Percentiles rank a stretch among this genome's conserved stretches.
phyloP scores from a whole-genome alignment of 1,140 invertebrate genomes.

The Diabrotica undecimpunctata region DNA sequence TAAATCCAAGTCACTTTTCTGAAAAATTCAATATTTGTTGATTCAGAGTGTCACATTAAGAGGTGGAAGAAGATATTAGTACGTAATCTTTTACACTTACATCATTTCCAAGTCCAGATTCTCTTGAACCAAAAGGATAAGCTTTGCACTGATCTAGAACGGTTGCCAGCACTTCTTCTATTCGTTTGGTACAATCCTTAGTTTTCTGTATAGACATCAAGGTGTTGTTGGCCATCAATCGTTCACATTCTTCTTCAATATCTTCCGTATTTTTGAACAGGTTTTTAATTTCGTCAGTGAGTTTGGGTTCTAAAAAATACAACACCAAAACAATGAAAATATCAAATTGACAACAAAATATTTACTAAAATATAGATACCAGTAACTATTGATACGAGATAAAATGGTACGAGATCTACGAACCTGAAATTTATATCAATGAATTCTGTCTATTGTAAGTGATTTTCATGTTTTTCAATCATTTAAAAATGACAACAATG shows the following conservation, averaged over 20 bases:
- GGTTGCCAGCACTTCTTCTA: conserved; percentile 28
- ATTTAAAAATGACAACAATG: too few species aligned
- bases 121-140: conserved; percentile 51
- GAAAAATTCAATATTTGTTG: conserved; percentile 3
- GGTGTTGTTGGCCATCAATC: conserved; percentile 28
- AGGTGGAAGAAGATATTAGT: too few species aligned
- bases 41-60: too few species aligned
- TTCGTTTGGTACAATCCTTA: conserved; percentile 30
- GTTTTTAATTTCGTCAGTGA: conserved; percentile 29
- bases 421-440: too few species aligned
- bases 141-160: conserved; percentile 36
- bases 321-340: not conserved
- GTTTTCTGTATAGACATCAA: conserved; percentile 22
- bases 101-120: conserved; percentile 44
- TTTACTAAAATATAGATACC: too few species aligned
- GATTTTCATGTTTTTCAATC: too few species aligned
- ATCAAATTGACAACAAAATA: too few species aligned
- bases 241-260: conserved; percentile 21
- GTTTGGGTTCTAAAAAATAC: conserved; percentile 23
- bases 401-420: too few species aligned
- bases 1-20: conserved; percentile 52
- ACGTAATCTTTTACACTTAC: conserved; percentile 20
- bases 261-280: conserved; percentile 25
- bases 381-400: too few species aligned
- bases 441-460: too few species aligned